Percentiles rank a stretch among this genome's conserved stretches.
These are phyloP conservation scores for Myripristis jacobus DNA, from an alignment of 2,797 vertebrate genomes.

Conservation along the genomic window DNA sequence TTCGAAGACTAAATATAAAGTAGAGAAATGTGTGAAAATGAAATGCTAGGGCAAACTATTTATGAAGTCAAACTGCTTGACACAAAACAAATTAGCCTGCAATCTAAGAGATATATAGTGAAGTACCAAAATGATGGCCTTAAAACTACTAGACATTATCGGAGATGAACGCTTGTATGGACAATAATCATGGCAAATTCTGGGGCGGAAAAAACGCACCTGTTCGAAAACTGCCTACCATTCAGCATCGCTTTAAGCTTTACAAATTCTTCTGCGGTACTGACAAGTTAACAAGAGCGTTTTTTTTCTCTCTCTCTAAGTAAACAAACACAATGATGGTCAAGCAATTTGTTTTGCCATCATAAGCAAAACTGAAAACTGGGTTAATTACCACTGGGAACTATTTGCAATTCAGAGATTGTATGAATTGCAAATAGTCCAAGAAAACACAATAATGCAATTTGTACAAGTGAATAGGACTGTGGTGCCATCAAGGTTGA, in stretches of 20 bases:
- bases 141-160: neutral
- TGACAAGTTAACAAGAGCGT: slow-evolving; percentile 13
- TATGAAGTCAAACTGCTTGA: slow-evolving; percentile 47
- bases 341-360: slow-evolving; percentile 34
- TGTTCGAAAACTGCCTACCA: neutral
- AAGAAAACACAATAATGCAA: slow-evolving; percentile 49
- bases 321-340: slow-evolving; percentile 19
- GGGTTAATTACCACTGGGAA: slow-evolving; percentile 55
- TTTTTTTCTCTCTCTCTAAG: slow-evolving; percentile 19
- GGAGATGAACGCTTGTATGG: slow-evolving; percentile 12
- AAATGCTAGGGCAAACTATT: slow-evolving; percentile 49
- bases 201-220: neutral
- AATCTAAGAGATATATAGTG: slow-evolving; percentile 16
- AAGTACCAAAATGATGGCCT: neutral
- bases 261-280: neutral
- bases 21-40: slow-evolving; percentile 38
- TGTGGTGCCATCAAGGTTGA: slow-evolving; percentile 47
- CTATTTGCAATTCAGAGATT: slow-evolving; percentile 58
- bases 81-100: slow-evolving; percentile 35
- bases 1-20: slow-evolving; percentile 59
- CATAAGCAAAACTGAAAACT: slow-evolving; percentile 50
- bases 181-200: slow-evolving; percentile 1
- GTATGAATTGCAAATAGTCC: slow-evolving; percentile 59
- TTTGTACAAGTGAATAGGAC: slow-evolving; percentile 50
- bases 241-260: neutral